Evolutionary conservation across 2,113 vertebrate genomes (phyloP), one percentile per base, ranked within the genome.

Genomic region (Pica pica): DNA sequence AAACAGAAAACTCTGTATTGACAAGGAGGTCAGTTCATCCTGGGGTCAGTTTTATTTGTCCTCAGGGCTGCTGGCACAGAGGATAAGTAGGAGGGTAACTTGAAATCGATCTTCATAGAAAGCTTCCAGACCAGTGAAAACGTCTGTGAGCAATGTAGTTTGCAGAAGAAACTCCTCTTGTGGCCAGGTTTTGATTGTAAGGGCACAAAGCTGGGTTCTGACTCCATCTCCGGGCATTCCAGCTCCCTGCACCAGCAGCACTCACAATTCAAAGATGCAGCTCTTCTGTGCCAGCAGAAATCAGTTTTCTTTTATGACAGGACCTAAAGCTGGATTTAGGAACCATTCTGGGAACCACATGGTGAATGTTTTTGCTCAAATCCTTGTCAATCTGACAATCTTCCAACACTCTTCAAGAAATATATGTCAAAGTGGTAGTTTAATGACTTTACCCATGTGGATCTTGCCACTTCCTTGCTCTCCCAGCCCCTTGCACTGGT

Each of bases 141-240:
- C 44, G 83, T 60, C 59, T 46, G 50, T 0, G 16, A 59, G n/a
- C 52, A 49, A 64, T 0, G 3, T 0, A 39, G 49, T 46, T 71
- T 87, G 81, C 7, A 71, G 60, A 33, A 77, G 88, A 65, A 1
- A 2, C 12, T 81, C 27, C n/a, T 23, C 65, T 71, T 69, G 55
- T 63, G 76, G 60, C 67, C 74, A 53, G 23, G 22, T 82, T 73
- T 61, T 28, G 60, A 47, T 10, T 64, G 9, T 7, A 37, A 30
- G 44, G 73, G 70, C 53, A 60, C 61, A 89, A 30, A 91, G 28
- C 35, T n/a, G 33, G 77, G 94, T 87, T 94, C 83, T 89, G 84
- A 78, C 83, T 89, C 80, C 57, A 75, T 60, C 80, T 82, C 84
- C 46, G 93, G 87, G 69, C 70, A 76, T 7, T 49, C 47, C 27